Evolutionary conservation across 2,888 invertebrate genomes (phyloP).

Genomic region (Rhyacophila evoluta): DNA sequence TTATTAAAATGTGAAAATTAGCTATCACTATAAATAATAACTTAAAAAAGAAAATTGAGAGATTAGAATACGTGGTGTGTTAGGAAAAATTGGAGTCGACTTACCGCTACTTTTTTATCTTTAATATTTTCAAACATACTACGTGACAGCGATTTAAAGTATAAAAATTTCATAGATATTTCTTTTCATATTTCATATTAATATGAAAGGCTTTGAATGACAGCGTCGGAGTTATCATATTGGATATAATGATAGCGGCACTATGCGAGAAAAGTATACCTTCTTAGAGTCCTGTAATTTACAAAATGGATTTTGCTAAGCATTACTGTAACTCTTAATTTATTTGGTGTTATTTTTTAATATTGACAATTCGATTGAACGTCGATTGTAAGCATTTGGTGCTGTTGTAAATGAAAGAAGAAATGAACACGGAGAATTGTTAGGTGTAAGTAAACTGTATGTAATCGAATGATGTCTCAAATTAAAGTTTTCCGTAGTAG

Average conservation of each 20-base stretch:
- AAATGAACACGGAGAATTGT: constrained; percentile 20
- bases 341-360: not conserved
- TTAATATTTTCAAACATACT: too few species aligned
- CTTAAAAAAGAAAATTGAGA: too few species aligned
- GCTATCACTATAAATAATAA: too few species aligned
- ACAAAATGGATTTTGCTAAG: not conserved
- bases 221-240: not conserved
- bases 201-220: too few species aligned
- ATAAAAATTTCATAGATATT: too few species aligned
- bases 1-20: too few species aligned
- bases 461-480: constrained; percentile 42
- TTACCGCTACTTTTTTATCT: too few species aligned
- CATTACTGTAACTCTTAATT: not conserved
- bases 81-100: too few species aligned
- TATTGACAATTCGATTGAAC: constrained; percentile 41
- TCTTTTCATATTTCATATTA: too few species aligned
- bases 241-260: not conserved
- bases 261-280: not conserved
- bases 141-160: too few species aligned
- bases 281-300: not conserved
- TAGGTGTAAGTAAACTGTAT: constrained; percentile 30
- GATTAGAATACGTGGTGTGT: too few species aligned
- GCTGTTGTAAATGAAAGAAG: constrained; percentile 27
- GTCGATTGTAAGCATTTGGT: constrained; percentile 37
- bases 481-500: constrained; percentile 39